Base-by-base conservation (phyloP, 2,888 invertebrate genomes). In the Bembecia ichneumoniformis region DNA sequence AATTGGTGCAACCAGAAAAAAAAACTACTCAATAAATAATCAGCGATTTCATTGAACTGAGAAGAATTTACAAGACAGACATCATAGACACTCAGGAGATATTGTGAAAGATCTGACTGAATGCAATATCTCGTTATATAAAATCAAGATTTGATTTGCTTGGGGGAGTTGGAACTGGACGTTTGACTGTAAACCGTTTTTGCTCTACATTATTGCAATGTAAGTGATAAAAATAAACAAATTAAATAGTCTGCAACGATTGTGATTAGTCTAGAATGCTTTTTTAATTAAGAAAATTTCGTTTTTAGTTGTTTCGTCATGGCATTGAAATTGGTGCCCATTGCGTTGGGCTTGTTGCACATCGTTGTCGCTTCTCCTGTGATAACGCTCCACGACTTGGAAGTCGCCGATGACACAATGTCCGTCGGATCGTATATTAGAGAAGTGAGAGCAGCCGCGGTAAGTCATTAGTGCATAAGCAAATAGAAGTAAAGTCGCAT, bases 381-480 rank as follows among this genome's bases (percentile, higher is more conserved):
- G 3, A 52, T 67, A 3, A 71, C 71, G 1, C 66, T 84, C 7
- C 72, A 78, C 46, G 87, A 83, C 48, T 61, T 84, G 52, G 71
- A 77, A 52, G 60, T 81, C 51, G 81, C 76, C 14, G 88, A 82
- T 56, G 90, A 90, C 59, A 88, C 89, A 0, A 74, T 81, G 52
- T 77, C 89, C 17, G 88, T 90, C 4, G 90, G 89, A 52, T 90
- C 90, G 5, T 89, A 88, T 55, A 75, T 90, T 15, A 74, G 91
- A 45, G 89, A 89, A 74, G 81, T 89, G 0, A 77, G 90, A 59
- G 89, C 89, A 11, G 86, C 86, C 52, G 71, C 87, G 65, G 88
- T 88, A 62, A 78, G 78, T 64, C 4, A 40, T 14, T 9, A 28
- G n/a, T n/a, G n/a, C n/a, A n/a, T n/a, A n/a, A n/a, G n/a, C n/a